Base-by-base conservation (phyloP, 2,113 vertebrate species). In the Tragulus kanchil region DNA sequence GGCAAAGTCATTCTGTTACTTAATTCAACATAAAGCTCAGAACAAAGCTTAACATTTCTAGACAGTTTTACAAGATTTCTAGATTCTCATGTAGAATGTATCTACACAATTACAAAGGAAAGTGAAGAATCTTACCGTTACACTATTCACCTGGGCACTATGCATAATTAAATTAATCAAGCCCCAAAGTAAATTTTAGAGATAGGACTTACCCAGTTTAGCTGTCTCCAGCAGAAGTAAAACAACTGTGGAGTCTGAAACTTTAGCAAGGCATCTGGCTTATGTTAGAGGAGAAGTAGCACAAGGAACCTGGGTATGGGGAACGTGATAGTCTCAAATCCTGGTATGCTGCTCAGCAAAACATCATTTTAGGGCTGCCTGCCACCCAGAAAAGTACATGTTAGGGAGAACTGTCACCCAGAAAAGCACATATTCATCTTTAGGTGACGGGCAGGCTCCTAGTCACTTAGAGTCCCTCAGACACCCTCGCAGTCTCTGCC, bases 1-100 rank as follows among this genome's bases (percentile, higher is more conserved):
- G 85, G 93, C 23, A 92, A 93, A 50, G n/a, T 14, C 93, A 97
- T 97, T 81, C 92, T 79, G 15, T 23, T 69, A 62, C 77, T 6
- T 56, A 28, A 89, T 85, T 95, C 26, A 14, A 81, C 45, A 96
- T 90, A 59, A 3, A 17, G 10, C 11, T 86, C 36, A 65, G 26
- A 86, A 83, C 1, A 69, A 23, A 28, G 79, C 4, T 52, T 4
- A 45, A 9, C 9, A 28, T 50, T 92, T 84, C 56, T 45, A 8
- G 4, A 83, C 36, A 13, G 2, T 42, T 73, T 79, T 79, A n/a
- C 3, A 45, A 64, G 25, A 61, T 52, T 91, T 79, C 25, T 45
- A 45, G 65, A 94, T 11, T 75, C 42, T 54, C 11, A 1, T 21
- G 12, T 45, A 92, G 31, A 73, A 45, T 73, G 2, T 31, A 15